A percentile compares a stretch with the other conserved stretches of the same genome.
phyloP scores from a whole-genome alignment of 2,888 invertebrate species.

The Caenorhabditis imperialis region DNA sequence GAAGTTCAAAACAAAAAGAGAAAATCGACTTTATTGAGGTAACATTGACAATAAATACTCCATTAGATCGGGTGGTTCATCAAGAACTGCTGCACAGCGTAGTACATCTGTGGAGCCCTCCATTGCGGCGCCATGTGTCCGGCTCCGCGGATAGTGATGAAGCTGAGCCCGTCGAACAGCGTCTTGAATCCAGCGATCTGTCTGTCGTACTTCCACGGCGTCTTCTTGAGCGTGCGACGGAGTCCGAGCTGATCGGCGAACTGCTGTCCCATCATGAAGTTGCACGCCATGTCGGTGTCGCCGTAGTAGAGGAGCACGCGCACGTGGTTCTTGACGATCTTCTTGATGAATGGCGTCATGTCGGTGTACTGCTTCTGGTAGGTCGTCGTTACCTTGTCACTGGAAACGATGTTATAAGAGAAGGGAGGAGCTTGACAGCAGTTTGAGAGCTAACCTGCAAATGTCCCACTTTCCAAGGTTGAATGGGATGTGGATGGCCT shows the following conservation, averaged over 20 bases:
- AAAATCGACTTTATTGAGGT: too few species aligned
- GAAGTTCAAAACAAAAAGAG: too few species aligned
- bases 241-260: slow-evolving; percentile 72
- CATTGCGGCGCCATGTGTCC: slow-evolving; percentile 78
- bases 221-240: slow-evolving; percentile 69
- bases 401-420: slow-evolving; percentile 45
- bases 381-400: slow-evolving; percentile 73
- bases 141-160: slow-evolving; percentile 65
- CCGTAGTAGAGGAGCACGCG: slow-evolving; percentile 77
- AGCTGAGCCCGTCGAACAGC: slow-evolving; percentile 75
- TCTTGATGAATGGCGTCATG: slow-evolving; percentile 75
- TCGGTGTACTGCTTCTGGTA: slow-evolving; percentile 76
- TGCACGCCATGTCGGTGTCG: slow-evolving; percentile 74
- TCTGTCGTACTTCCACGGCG: slow-evolving; percentile 78
- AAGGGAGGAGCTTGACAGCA: background rate
- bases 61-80: slow-evolving; percentile 76
- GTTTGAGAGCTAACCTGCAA: slow-evolving; percentile 64
- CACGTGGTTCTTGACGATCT: slow-evolving; percentile 73
- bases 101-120: slow-evolving; percentile 76
- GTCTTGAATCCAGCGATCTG: slow-evolving; percentile 79
- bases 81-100: slow-evolving; percentile 76
- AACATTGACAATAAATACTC: too few species aligned
- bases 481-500: slow-evolving; percentile 72
- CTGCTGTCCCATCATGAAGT: slow-evolving; percentile 77
- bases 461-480: slow-evolving; percentile 73